Evolutionary conservation across 2,888 invertebrate species (phyloP), one percentile per base, ranked within the genome.

Genomic region (Papilio demoleus): DNA sequence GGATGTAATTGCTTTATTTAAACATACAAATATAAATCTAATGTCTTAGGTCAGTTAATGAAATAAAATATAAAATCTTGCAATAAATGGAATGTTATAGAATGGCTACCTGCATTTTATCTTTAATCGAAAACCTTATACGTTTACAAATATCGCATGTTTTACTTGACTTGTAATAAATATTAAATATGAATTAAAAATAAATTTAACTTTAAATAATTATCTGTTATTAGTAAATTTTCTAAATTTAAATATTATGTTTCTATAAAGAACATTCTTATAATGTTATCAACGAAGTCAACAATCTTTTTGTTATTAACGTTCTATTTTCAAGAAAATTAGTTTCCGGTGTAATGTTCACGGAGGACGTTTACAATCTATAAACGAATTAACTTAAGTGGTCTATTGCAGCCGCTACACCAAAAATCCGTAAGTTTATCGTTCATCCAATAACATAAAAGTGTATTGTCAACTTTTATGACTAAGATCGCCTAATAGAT

Each of bases 381-480:
- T 59, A 59, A 59, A 59, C 22, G 59, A 59, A 59, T 59, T 40
- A 59, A 59, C n/a, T 59, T 59, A 59, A 59, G 59, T 59, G 59
- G 38, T 59, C 24, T 59, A 59, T 40, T 36, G 59, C 36, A 22
- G 36, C 14, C 38, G 24, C 27, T 27, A 8, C 6, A 59, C 22
- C 19, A 22, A 38, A 59, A 38, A 59, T 59, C 59, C 38, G 59
- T 12, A 8, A 14, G 38, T 59, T 59, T 59, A 59, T 59, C 38
- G 59, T 59, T 36, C 36, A 22, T 59, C 59, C 59, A 38, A 59
- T 59, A 59, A 59, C 59, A 38, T 59, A 59, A 38, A 58, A 59
- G 59, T 59, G 22, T 59, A 59, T 38, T 59, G 59, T 38, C 36
- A 59, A 36, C 19, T 38, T 59, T 59, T 53, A 53, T 53, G 24